phyloP scores from a whole-genome alignment of 2,888 invertebrate species.

The Sphecodes monilicornis region DNA sequence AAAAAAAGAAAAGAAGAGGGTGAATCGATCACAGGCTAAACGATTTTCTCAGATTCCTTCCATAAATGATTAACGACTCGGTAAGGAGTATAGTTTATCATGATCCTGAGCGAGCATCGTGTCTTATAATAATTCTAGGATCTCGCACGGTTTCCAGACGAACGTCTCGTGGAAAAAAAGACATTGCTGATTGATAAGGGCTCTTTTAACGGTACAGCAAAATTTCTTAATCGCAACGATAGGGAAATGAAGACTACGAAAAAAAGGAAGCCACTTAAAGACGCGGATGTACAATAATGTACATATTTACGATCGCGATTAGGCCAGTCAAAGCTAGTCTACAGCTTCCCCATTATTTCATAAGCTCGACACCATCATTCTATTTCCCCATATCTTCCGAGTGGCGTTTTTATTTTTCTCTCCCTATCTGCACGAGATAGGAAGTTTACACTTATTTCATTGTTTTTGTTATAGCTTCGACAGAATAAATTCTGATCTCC shows the following conservation, averaged over 20 bases:
- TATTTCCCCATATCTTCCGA: conserved; percentile 3
- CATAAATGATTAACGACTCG: conserved; percentile 20
- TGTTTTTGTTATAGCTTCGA: conserved; percentile 4
- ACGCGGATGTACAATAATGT: conserved; percentile 3
- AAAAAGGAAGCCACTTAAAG: conserved; percentile 31
- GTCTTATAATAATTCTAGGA: conserved; percentile 40
- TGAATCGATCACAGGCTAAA: conserved; percentile 2
- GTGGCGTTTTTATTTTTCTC: conserved; percentile 10
- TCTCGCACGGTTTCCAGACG: background rate
- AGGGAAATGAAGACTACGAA: background rate
- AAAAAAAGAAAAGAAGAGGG: background rate
- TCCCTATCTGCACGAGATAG: conserved; percentile 20
- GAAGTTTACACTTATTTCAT: conserved; percentile 4
- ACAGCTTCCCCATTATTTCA: conserved; percentile 38
- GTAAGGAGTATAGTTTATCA: conserved; percentile 46
- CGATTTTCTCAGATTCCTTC: conserved; percentile 12
- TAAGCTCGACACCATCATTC: conserved; percentile 16
- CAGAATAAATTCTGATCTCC: background rate
- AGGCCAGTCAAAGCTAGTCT: conserved; percentile 40
- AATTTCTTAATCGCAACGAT: conserved; percentile 59
- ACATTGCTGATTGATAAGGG: conserved; percentile 47
- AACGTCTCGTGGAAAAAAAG: conserved; percentile 22
- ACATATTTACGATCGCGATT: conserved; percentile 68
- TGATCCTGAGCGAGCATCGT: conserved; percentile 44
- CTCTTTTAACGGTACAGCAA: conserved; percentile 21